Base-by-base conservation (phyloP, 2,888 invertebrate species). In the Creontiades dilutus region DNA sequence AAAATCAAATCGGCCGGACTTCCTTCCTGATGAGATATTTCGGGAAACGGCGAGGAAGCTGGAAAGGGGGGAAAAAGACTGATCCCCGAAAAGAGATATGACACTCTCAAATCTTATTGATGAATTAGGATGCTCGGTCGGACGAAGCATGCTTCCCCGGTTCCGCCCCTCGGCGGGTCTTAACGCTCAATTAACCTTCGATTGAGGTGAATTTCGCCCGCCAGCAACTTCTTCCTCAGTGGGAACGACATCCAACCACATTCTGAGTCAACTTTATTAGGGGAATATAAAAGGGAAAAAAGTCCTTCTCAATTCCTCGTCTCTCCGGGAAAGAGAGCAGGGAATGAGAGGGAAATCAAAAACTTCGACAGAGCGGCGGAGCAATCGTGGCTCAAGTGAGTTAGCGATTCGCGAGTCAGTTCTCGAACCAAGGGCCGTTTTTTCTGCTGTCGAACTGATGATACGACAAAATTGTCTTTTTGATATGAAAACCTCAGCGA, bases 171-270 rank as follows among this genome's bases (percentile, higher is more conserved):
- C 46, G 0, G 14, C 16, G 27, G 68, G n/a, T 78, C 78, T 46
- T 85, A 37, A 55, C 61, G 85, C 85, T 85, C 85, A 85, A 85
- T 85, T 85, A 28, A 85, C 57, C 85, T 57, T 85, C 85, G 61
- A 85, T 85, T 85, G 85, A 85, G 85, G 85, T 85, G 85, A 85
- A 85, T 85, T 85, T 85, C 85, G 85, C 85, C 85, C 57, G 52
- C 85, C 28, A 57, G 85, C 85, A 85, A 85, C 85, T 85, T 85
- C 46, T 82, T 48, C 27, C 52, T 82, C 48, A 7, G 52, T 48
- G 47, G 52, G n/a, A 57, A 61, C 85, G 85, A 85, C 85, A 85
- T 57, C 37, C 85, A 57, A 55, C 85, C 57, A 52, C 52, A 23
- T 61, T 85, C 28, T 28, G 28, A 85, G 85, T 85, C 85, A 85